phyloP scores from a whole-genome alignment of 2,113 vertebrate species.

The Crotalus horridus region DNA sequence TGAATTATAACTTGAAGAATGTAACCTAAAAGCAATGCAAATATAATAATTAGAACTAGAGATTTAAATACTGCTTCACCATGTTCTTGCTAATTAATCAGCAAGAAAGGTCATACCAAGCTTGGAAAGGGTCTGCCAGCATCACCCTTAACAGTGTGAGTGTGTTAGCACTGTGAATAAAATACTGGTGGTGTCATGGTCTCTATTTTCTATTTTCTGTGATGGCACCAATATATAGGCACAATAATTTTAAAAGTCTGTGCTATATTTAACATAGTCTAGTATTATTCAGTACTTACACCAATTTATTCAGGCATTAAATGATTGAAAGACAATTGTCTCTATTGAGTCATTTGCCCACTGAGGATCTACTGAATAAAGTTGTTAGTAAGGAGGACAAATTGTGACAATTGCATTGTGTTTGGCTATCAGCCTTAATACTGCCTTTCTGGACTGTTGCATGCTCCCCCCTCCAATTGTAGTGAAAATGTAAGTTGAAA shows the following conservation, averaged over 20 bases:
- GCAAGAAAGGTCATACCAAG: not conserved
- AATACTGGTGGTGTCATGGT: not conserved
- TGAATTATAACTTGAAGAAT: not conserved
- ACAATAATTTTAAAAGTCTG: not conserved
- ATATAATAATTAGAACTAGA: not conserved
- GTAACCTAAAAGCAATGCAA: not conserved
- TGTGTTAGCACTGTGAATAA: not conserved
- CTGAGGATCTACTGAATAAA: slow-evolving; percentile 10
- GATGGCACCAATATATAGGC: not conserved
- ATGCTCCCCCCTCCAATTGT: not conserved
- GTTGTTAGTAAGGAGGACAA: slow-evolving; percentile 20
- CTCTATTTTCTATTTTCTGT: not conserved
- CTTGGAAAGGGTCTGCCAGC: not conserved
- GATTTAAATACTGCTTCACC: not conserved
- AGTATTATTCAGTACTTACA: not conserved
- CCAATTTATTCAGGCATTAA: not conserved
- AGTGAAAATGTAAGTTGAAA: slow-evolving; percentile 22
- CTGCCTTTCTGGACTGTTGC: slow-evolving; percentile 1
- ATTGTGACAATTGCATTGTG: slow-evolving; percentile 8
- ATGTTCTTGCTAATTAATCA: not conserved
- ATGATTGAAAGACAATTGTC: not conserved
- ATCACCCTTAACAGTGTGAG: not conserved
- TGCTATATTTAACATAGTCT: not conserved
- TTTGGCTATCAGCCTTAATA: slow-evolving; percentile 9
- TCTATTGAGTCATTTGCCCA: not conserved